Conservation (phyloP, 1,140 invertebrate species). For the Heliconius hermathena region DNA sequence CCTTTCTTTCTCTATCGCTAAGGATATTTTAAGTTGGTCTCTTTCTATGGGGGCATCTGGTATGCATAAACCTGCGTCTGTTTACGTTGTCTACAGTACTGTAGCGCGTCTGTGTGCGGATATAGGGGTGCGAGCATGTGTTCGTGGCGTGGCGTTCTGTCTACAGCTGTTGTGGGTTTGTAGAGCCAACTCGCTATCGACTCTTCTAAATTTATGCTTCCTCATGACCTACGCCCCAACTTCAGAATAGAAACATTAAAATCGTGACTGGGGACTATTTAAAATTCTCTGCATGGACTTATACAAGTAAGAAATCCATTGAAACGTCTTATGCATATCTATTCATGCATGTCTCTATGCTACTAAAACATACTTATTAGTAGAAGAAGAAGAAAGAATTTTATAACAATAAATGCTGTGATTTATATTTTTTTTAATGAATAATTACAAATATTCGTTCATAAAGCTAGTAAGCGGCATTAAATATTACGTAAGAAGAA, state of each 20-base stretch:
- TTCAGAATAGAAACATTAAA: conserved; percentile 55
- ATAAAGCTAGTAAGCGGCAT: conserved; percentile 30
- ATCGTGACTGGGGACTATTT: conserved; percentile 54
- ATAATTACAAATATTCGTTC: background rate
- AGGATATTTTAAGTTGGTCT: conserved; percentile 60
- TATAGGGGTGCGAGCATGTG: conserved; percentile 72
- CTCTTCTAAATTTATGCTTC: conserved; percentile 79
- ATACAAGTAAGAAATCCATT: conserved; percentile 45
- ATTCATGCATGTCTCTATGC: conserved; percentile 31
- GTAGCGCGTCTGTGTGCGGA: conserved; percentile 52
- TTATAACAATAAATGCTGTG: background rate
- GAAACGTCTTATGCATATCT: conserved; percentile 39
- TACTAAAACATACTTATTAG: conserved; percentile 39
- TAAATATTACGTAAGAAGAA: conserved; percentile 60
- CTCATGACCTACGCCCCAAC: conserved; percentile 73
- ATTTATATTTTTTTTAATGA: background rate
- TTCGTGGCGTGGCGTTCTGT: conserved; percentile 62
- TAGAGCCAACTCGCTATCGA: conserved; percentile 63
- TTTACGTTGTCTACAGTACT: conserved; percentile 77
- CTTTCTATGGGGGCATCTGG: conserved; percentile 78
- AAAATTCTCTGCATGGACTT: conserved; percentile 59
- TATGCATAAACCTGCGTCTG: conserved; percentile 78
- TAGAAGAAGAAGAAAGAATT: too few species aligned
- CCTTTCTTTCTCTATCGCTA: conserved; percentile 60
- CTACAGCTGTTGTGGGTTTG: conserved; percentile 77